Evolutionary conservation across 37 sponge, comb jelly and placozoan species (phyloP), one percentile per base, ranked within the genome.

Genomic region (Beroe forskalii): DNA sequence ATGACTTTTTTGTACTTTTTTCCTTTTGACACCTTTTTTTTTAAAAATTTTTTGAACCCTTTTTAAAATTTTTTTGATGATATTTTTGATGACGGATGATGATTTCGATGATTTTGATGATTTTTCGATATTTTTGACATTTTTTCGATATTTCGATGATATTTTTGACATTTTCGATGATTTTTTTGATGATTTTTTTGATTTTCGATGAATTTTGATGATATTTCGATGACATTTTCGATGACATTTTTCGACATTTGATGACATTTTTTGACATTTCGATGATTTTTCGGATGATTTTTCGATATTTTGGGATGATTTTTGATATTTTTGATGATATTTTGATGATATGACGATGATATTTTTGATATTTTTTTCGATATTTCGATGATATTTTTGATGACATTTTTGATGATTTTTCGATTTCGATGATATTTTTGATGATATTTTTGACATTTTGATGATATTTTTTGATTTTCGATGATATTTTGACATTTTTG

Each of bases 321-420:
- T 27, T 27, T 64, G 8, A n/a, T 64, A n/a, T 64, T 64, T 27
- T 64, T 64, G 6, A n/a, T 27, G 8, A 8, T 64, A n/a, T 64
- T 64, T 64, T 64, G 8, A n/a, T 64, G 8, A n/a, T 24, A n/a
- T 64, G 8, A 8, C 20, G 8, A n/a, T 64, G 6, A n/a, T 64
- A n/a, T 27, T 64, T 27, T 64, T 64, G 8, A 25, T 64, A n/a
- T 64, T 64, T 64, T 64, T 14, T 64, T 64, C 20, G 8, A n/a
- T 64, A n/a, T 14, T 64, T 64, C 20, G 8, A n/a, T 27, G 8
- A n/a, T 64, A n/a, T 64, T 24, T 64, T 64, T 64, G 8, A n/a
- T 64, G 8, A n/a, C 20, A n/a, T 64, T 64, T 64, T 64, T 64
- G 8, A n/a, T 64, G 8, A n/a, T 64, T 64, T 64, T 64, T 64